Conservation (phyloP, 2,888 invertebrate genomes). For the Encarsia formosa region DNA sequence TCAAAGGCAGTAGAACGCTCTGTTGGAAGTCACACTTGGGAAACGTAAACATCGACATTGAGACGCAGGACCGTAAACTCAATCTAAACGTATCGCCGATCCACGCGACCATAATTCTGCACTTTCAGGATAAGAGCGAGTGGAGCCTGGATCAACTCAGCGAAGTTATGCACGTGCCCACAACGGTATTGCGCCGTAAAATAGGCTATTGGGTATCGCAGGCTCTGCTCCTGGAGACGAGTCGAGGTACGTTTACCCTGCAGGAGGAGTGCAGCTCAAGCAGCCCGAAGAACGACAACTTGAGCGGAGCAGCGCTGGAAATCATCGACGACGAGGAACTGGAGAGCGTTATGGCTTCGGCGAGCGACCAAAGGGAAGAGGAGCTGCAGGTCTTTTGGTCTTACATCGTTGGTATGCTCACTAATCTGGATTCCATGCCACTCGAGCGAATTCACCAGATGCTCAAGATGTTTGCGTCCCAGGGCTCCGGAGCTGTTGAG, state of each 20-base stretch:
- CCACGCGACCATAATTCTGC: conserved; percentile 89
- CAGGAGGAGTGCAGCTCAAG: conserved; percentile 57
- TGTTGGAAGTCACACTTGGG: conserved; percentile 94
- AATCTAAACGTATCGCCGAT: conserved; percentile 85
- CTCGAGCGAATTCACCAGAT: conserved; percentile 92
- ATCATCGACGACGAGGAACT: conserved; percentile 85
- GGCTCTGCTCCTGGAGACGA: conserved; percentile 75
- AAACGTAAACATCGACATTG: conserved; percentile 84
- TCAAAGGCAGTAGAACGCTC: conserved; percentile 88
- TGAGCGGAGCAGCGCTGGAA: conserved; percentile 44
- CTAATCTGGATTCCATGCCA: conserved; percentile 87
- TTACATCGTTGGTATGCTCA: conserved; percentile 94
- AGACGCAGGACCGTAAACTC: conserved; percentile 74
- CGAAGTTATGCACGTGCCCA: conserved; percentile 80
- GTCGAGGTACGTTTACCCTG: conserved; percentile 69
- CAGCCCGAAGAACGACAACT: conserved; percentile 51
- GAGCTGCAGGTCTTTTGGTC: conserved; percentile 95
- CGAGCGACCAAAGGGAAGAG: conserved; percentile 89
- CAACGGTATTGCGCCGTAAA: conserved; percentile 77
- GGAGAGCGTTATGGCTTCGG: conserved; percentile 92
- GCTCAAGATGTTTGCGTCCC: conserved; percentile 94
- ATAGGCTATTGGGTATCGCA: conserved; percentile 94
- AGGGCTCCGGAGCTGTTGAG: conserved; percentile 81
- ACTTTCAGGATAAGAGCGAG: conserved; percentile 81
- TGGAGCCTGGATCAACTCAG: conserved; percentile 88